Conservation (phyloP, 2,113 vertebrate genomes). For the Coptodon bakossiorum region DNA sequence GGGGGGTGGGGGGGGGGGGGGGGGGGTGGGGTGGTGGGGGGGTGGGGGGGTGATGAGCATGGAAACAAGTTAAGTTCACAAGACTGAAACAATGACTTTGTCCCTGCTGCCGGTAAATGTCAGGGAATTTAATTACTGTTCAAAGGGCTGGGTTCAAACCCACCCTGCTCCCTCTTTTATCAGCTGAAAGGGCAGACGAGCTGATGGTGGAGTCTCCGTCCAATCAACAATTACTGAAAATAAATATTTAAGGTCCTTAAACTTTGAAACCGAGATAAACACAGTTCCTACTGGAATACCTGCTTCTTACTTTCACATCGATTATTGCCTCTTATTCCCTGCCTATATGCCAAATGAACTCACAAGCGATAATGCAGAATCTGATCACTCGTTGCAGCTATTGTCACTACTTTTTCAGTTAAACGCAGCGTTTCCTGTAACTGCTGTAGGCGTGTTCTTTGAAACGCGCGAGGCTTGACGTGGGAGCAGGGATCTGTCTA, state of each 20-base stretch:
- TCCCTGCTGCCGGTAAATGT: neutral
- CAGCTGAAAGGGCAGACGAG: neutral
- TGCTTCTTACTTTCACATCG: neutral
- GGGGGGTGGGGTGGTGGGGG: too few species aligned
- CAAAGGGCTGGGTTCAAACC: neutral
- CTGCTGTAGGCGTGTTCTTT: neutral
- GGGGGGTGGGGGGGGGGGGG: too few species aligned
- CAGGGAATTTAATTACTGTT: neutral
- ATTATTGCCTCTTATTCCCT: neutral
- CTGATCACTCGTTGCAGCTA: neutral
- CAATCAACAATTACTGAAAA: neutral
- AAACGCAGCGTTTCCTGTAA: neutral
- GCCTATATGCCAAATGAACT: neutral
- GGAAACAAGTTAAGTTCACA: neutral
- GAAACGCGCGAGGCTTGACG: accelerated
- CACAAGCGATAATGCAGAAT: neutral
- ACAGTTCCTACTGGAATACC: neutral
- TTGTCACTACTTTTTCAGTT: neutral
- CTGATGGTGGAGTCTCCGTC: neutral
- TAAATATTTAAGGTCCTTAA: neutral
- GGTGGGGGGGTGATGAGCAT: neutral
- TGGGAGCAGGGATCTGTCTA: neutral
- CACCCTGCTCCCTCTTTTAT: neutral
- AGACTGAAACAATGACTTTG: neutral
- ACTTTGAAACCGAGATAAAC: neutral